Conservation (phyloP, 2,113 vertebrate genomes). For the Plecturocebus donacophilus region DNA sequence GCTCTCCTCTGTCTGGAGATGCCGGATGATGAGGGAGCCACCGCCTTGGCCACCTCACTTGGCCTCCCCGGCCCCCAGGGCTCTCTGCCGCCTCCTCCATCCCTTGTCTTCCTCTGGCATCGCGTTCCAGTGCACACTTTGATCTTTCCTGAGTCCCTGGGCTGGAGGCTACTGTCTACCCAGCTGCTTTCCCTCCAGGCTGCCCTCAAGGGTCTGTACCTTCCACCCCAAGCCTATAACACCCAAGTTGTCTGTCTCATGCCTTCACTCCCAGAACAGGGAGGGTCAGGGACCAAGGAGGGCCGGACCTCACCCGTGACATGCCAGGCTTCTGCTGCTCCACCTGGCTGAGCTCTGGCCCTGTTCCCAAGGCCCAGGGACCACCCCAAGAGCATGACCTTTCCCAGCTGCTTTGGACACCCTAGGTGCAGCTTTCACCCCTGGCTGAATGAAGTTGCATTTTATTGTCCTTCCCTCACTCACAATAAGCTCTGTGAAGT, state of each 20-base stretch:
- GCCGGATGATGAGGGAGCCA: background rate
- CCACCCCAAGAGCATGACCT: background rate
- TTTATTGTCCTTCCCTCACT: background rate
- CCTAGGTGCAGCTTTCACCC: background rate
- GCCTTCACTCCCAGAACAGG: background rate
- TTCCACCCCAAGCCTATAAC: rapidly evolving
- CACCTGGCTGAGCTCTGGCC: background rate
- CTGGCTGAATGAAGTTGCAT: background rate
- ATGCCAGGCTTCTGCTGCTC: background rate
- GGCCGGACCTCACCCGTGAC: background rate
- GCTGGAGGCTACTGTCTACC: background rate
- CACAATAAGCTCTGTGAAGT: background rate
- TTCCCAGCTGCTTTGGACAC: no score
- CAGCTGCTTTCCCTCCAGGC: background rate
- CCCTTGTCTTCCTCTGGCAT: background rate
- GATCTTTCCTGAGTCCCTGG: background rate
- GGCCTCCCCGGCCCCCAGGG: background rate
- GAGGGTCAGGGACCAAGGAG: background rate
- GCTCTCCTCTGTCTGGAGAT: background rate
- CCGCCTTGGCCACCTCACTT: background rate
- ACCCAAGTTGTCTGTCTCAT: background rate
- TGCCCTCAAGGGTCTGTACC: background rate
- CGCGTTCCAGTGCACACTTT: rapidly evolving
- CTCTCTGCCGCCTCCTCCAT: rapidly evolving
- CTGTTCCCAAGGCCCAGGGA: background rate